Evolutionary conservation across 2,797 vertebrate genomes (phyloP).

Genomic region (Danio jaintianensis): DNA sequence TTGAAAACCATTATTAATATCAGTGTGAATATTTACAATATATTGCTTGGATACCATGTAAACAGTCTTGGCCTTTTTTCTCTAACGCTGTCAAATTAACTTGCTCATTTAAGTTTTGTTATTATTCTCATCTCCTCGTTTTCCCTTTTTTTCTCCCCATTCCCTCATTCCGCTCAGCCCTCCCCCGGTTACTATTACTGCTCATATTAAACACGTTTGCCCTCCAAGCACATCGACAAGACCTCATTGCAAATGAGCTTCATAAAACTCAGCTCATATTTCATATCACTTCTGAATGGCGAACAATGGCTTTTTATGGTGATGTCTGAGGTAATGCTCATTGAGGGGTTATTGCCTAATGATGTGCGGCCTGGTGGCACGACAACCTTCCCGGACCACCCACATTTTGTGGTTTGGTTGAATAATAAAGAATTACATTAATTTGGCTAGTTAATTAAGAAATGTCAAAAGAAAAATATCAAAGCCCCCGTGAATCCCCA

Average conservation of each 20-base stretch:
- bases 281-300: slow-evolving; percentile 46
- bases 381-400: slow-evolving; percentile 56
- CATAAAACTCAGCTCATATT: slow-evolving; percentile 50
- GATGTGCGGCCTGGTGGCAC: slow-evolving; percentile 40
- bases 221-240: slow-evolving; percentile 54
- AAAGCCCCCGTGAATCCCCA: slow-evolving; percentile 30
- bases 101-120: background rate
- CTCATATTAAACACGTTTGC: slow-evolving; percentile 55
- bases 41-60: background rate
- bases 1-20: background rate
- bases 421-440: slow-evolving; percentile 61
- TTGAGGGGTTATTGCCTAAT: slow-evolving; percentile 50
- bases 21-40: background rate
- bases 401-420: slow-evolving; percentile 57
- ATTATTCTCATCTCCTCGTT: slow-evolving; percentile 19
- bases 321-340: slow-evolving; percentile 58
- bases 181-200: slow-evolving; percentile 46
- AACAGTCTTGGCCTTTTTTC: background rate
- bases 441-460: slow-evolving; percentile 61
- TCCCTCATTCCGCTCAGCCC: background rate
- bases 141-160: background rate
- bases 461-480: slow-evolving; percentile 56
- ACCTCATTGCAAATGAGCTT: slow-evolving; percentile 42
- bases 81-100: background rate
- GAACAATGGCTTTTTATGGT: slow-evolving; percentile 45